Evolutionary conservation across 2,113 vertebrate genomes (phyloP).

Genomic region (Tupaia tana): DNA sequence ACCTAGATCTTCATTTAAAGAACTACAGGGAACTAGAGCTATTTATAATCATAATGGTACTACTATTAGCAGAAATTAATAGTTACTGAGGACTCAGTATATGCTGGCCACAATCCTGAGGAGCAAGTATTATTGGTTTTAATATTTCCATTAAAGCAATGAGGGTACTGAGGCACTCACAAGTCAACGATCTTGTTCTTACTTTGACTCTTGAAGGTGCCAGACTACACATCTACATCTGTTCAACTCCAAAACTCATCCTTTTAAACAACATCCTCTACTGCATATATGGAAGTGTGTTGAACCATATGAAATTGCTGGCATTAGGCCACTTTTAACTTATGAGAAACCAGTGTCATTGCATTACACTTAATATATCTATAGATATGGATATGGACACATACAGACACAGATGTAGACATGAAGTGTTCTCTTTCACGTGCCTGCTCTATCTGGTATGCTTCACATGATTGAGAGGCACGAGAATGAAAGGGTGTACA

Average conservation of each 20-base stretch:
- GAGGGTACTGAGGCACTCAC: background rate
- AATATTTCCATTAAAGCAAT: background rate
- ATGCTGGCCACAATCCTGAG: background rate
- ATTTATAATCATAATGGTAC: background rate
- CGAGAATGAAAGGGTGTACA: background rate
- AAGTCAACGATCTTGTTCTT: background rate
- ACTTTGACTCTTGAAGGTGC: background rate
- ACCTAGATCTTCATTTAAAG: background rate
- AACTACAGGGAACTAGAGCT: background rate
- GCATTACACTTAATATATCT: background rate
- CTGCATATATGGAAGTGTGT: background rate
- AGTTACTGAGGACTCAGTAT: background rate
- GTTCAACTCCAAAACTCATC: background rate
- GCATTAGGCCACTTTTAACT: background rate
- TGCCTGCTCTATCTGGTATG: background rate
- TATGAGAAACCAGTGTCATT: background rate
- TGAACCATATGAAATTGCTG: background rate
- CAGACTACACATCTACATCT: background rate
- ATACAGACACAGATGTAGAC: background rate
- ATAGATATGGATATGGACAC: background rate
- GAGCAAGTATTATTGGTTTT: background rate
- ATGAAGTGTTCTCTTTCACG: background rate
- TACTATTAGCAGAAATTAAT: background rate
- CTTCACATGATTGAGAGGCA: background rate
- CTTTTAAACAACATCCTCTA: background rate